Percentiles rank a stretch among this genome's conserved stretches.
Evolutionary conservation across 1,140 invertebrate species (phyloP).

Genomic region (Nilaparvata lugens): DNA sequence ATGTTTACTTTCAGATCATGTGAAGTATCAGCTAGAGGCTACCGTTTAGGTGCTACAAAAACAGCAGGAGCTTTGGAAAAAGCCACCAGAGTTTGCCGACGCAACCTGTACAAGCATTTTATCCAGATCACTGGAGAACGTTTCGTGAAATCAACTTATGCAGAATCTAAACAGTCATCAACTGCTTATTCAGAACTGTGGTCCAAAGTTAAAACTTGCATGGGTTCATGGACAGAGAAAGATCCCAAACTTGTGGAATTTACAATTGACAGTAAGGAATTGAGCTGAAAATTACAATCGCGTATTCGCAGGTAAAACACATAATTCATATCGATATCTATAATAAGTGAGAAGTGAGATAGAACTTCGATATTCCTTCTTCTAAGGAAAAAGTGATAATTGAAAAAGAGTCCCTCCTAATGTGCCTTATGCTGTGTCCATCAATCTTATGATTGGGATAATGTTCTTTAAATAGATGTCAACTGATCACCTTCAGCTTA

Average conservation of each 20-base stretch:
- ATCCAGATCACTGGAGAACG: slow-evolving; percentile 7
- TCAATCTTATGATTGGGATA: no score
- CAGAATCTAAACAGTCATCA: not conserved
- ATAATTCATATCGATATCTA: no score
- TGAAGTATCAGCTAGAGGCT: slow-evolving; percentile 71
- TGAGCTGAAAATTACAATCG: no score
- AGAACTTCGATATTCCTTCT: no score
- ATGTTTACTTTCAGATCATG: slow-evolving; percentile 38
- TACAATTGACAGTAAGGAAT: not conserved
- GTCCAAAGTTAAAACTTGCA: not conserved
- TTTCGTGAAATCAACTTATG: not conserved
- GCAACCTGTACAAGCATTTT: slow-evolving; percentile 16
- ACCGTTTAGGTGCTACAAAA: slow-evolving; percentile 70
- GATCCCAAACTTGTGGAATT: not conserved
- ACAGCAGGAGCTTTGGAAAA: slow-evolving; percentile 44
- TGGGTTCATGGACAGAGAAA: slow-evolving; percentile 13
- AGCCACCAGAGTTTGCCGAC: slow-evolving; percentile 9
- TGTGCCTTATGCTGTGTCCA: no score
- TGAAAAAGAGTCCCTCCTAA: no score
- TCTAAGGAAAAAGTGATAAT: no score
- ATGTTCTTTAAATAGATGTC: no score
- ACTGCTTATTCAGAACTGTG: slow-evolving; percentile 1
- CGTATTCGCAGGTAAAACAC: no score
- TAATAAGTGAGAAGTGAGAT: no score
- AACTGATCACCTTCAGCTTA: no score